Evolutionary conservation across 92 coral and sea anemone genomes (phyloP).

Genomic region (Bergia puertoricense): DNA sequence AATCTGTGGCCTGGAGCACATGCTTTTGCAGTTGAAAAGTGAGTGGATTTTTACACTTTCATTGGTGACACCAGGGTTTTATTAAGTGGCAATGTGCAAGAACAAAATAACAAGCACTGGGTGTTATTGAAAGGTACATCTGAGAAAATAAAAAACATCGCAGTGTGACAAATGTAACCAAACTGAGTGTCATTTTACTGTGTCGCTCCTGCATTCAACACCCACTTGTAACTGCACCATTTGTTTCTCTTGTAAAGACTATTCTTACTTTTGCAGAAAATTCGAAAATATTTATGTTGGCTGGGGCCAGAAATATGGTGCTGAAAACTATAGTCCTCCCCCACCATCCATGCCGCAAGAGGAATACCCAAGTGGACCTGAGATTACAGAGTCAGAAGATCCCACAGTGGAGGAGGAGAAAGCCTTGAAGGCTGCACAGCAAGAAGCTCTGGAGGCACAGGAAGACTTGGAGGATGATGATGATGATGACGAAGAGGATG

Average conservation of each 20-base stretch:
- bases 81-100: not conserved
- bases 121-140: not conserved
- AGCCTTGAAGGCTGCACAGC: conserved; percentile 97
- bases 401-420: conserved; percentile 99
- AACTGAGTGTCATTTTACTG: no score
- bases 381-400: conserved; percentile 96
- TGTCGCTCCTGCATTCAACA: no score
- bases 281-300: conserved; percentile 97
- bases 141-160: not conserved
- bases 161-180: no score
- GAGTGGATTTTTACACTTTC: conserved; percentile 4
- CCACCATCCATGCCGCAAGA: conserved; percentile 98
- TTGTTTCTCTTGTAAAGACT: not conserved
- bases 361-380: conserved; percentile 98
- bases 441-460: conserved; percentile 89
- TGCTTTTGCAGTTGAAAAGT: conserved; percentile 97
- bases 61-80: not conserved
- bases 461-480: conserved; percentile 96
- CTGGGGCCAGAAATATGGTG: conserved; percentile 95
- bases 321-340: conserved; percentile 99
- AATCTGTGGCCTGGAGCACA: conserved; percentile 99
- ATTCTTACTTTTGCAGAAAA: conserved; percentile 59
- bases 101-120: not conserved
- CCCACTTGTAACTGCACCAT: no score
- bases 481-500: conserved; percentile 89